Evolutionary conservation across 2,113 vertebrate genomes (phyloP), one percentile per base, ranked within the genome.

Genomic region (Terrapene triunguis): DNA sequence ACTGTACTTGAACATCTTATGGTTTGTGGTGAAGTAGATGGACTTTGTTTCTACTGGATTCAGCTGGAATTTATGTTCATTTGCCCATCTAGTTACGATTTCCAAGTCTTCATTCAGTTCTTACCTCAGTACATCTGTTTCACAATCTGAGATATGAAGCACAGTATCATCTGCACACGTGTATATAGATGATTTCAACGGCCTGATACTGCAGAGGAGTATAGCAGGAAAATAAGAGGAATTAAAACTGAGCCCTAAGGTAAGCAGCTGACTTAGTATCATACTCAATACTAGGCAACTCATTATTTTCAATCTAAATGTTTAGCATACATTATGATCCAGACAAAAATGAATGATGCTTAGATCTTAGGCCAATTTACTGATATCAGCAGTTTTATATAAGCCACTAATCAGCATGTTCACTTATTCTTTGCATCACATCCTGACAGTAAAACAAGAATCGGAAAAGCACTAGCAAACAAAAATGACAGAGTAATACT

Each of bases 361-460:
- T 90, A 87, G 53, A 83, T 96, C 83, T 96, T 88, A 93, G 44
- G 74, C 85, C 54, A 93, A 93, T 94, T 95, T 85, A 72, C 91
- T 93, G 88, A 42, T n/a, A 96, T 87, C 92, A 95, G 65, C 53
- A 85, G 21, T 42, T 51, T 32, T 79, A 88, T 91, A 72, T 87
- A 74, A 85, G 44, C 84, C 53, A 95, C 65, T 92, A 87, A 96
- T 94, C 95, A 95, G 89, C 81, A 95, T 59, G 47, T 96, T 65
- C 53, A 85, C 80, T 96, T 95, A 83, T 88, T 84, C 96, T 95
- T 82, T 65, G 38, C 47, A 94, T 44, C 79, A 89, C 24, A 93
- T 79, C 88, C 94, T 92, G 85, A 92, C 89, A 97, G 87, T 47
- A 85, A 25, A 78, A 91, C 2, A 93, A 95, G 87, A 94, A 95